Base-by-base conservation (phyloP, 2,888 invertebrate genomes). In the Pachymerium ferrugineum region DNA sequence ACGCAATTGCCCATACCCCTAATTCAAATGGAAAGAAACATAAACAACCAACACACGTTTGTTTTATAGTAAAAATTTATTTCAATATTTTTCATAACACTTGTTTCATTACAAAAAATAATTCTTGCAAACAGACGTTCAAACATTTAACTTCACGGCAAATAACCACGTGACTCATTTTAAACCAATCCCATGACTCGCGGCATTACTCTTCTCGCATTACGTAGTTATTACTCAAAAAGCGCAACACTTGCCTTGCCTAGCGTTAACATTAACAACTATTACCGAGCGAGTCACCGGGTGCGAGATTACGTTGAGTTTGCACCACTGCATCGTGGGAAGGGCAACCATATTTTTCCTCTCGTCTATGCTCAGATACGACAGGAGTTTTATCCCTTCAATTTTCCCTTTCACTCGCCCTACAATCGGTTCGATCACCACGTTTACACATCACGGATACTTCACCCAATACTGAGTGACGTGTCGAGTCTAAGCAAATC, bases 291-390 rank as follows among this genome's bases (percentile, higher is more conserved):
- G 25, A 62, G 28, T 62, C 62, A 28, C 62, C 28, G 62, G 62
- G 22, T 62, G n/a, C 28, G 62, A 62, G 25, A 62, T 62, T 62
- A 62, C n/a, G 25, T 62, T 62, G 62, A 62, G 62, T 62, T 62
- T 62, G 62, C 62, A 62, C 62, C 25, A 62, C 62, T 62, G 62
- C 62, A 62, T 28, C 28, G 62, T 62, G 62, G 62, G 62, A 62
- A 62, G 62, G 62, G 62, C 62, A 28, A 62, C 62, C 62, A 62
- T 62, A 62, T 62, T 62, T 62, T 62, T 28, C 62, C n/a, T 10
- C 62, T 62, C 62, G 62, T 62, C 28, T 62, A 62, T 28, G 62
- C 25, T 62, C 62, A 62, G 28, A 62, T 62, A 28, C 62, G 62
- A 28, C 62, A 28, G 25, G 62, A 62, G 22, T 62, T 62, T 62